These are phyloP conservation scores for Anabacerthia variegaticeps DNA, from an alignment of 2,797 vertebrate genomes.

Conservation along the genomic window DNA sequence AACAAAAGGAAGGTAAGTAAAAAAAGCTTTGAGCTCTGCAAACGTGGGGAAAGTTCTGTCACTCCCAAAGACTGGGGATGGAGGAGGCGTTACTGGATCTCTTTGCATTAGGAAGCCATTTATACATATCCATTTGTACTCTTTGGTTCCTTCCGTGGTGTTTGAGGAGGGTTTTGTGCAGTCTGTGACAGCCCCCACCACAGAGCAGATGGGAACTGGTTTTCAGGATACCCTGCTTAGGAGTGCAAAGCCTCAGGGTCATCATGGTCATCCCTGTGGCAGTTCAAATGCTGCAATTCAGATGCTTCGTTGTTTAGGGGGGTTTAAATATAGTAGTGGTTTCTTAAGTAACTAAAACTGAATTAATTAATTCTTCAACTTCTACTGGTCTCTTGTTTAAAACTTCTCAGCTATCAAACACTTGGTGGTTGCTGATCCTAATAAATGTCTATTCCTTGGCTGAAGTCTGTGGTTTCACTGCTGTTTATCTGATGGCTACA, in stretches of 20 bases:
- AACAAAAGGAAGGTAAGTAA: background rate
- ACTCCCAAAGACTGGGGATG: background rate
- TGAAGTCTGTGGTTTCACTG: background rate
- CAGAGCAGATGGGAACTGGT: background rate
- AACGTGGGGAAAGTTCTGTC: background rate
- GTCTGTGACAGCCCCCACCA: background rate
- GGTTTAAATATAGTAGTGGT: background rate
- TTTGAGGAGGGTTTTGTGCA: background rate
- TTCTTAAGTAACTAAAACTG: background rate
- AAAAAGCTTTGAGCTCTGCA: background rate
- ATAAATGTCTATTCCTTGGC: background rate
- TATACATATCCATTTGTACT: background rate
- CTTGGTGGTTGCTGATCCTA: background rate
- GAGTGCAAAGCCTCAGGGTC: background rate
- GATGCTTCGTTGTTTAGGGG: accelerated
- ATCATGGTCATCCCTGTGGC: background rate
- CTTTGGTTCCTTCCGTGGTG: background rate
- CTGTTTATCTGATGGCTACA: background rate
- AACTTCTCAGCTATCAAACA: background rate
- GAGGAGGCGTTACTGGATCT: background rate
- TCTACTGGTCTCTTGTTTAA: background rate
- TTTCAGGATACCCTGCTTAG: background rate
- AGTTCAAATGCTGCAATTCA: background rate
- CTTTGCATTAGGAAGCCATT: background rate
- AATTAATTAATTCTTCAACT: background rate